A percentile compares a stretch with the other conserved stretches of the same genome.
Evolutionary conservation across 1,140 invertebrate genomes (phyloP).

Genomic region (Drosophila albomicans): DNA sequence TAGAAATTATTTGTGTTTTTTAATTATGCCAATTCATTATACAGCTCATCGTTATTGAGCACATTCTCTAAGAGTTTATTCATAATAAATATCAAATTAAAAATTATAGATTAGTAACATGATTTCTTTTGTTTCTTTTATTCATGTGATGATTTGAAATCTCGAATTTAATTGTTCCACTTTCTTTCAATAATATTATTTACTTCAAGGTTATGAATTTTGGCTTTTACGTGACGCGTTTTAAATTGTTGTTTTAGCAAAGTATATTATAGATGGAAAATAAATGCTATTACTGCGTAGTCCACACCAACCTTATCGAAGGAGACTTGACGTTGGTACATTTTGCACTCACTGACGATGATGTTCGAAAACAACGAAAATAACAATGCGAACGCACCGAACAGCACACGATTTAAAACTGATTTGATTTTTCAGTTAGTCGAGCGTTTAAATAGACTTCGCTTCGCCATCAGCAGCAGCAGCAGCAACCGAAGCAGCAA

Average conservation of each 20-base stretch:
- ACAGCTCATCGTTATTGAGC: too few species aligned
- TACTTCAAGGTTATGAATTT: background rate
- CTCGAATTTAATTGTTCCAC: background rate
- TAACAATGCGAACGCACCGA: conserved; percentile 43
- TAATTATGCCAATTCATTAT: too few species aligned
- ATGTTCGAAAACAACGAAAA: conserved; percentile 9
- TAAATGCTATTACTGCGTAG: conserved; percentile 26
- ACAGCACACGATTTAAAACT: conserved; percentile 64
- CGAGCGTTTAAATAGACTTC: conserved; percentile 71
- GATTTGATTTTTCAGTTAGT: conserved; percentile 54
- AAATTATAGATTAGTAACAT: too few species aligned
- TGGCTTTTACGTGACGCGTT: background rate
- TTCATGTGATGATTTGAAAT: background rate
- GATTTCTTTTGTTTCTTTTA: background rate
- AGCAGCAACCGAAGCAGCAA: background rate
- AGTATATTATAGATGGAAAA: background rate
- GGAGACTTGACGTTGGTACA: conserved; percentile 78
- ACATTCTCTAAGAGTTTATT: too few species aligned
- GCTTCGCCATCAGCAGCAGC: background rate
- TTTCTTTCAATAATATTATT: background rate
- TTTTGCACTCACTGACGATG: conserved; percentile 40
- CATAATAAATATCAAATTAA: too few species aligned
- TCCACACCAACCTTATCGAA: conserved; percentile 80
- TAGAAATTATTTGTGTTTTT: too few species aligned
- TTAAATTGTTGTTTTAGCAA: conserved; percentile 3